Evolutionary conservation across 1,140 invertebrate genomes (phyloP).

Genomic region (Hypsibius dujardini): DNA sequence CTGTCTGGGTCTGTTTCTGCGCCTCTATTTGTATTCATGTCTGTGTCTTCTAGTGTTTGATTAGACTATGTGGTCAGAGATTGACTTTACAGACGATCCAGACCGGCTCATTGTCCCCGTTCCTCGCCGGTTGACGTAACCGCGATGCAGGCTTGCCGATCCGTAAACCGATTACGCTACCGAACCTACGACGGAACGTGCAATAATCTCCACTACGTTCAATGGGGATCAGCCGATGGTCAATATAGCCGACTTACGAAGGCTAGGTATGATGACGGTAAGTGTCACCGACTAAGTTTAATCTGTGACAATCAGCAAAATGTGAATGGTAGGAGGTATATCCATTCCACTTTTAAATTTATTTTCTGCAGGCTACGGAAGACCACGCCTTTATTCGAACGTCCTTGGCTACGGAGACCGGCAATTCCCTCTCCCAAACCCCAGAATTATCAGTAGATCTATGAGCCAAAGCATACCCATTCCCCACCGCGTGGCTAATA

Average conservation of each 20-base stretch:
- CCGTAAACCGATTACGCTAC: neutral
- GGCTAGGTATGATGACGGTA: slow-evolving; percentile 1
- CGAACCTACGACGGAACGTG: neutral
- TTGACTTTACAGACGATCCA: neutral
- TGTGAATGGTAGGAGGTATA: too few species aligned
- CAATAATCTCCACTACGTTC: neutral
- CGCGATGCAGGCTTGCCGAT: neutral
- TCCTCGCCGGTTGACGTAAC: too few species aligned
- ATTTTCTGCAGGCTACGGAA: neutral
- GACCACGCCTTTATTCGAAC: neutral
- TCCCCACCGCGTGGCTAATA: neutral
- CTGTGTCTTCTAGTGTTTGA: neutral
- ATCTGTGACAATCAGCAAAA: neutral
- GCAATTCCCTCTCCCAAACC: neutral
- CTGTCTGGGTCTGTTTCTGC: too few species aligned
- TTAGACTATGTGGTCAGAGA: neutral
- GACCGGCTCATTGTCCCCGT: too few species aligned
- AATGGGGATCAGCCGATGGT: neutral
- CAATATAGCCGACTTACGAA: neutral
- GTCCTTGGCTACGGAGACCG: neutral
- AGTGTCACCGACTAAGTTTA: neutral
- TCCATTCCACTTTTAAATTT: too few species aligned
- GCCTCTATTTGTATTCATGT: neutral
- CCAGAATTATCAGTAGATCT: neutral
- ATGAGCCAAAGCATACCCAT: slow-evolving; percentile 5